These are phyloP conservation scores for Leptinotarsa haldemani DNA, from an alignment of 2,888 invertebrate species.

Conservation along the genomic window DNA sequence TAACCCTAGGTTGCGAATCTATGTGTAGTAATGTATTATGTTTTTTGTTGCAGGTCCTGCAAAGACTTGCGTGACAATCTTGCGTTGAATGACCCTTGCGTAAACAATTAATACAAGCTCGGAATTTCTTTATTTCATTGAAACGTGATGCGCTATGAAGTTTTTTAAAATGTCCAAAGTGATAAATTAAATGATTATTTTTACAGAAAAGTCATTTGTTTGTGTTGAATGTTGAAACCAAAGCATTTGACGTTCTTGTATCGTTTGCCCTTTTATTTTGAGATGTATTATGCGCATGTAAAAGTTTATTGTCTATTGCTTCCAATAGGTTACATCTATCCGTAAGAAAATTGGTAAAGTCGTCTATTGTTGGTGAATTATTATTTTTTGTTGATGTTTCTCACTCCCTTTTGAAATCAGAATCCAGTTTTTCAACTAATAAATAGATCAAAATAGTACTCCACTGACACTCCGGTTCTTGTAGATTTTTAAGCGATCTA, in stretches of 20 bases:
- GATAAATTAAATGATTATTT: too few species aligned
- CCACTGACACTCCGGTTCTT: slow-evolving; percentile 25
- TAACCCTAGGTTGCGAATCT: not conserved
- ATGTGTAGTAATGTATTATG: slow-evolving; percentile 21
- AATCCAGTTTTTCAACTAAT: slow-evolving; percentile 30
- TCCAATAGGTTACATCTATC: slow-evolving; percentile 24
- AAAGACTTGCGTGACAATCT: slow-evolving; percentile 9
- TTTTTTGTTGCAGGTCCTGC: slow-evolving; percentile 27
- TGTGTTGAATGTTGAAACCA: not conserved
- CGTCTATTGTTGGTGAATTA: slow-evolving; percentile 19
- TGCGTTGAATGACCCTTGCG: slow-evolving; percentile 3
- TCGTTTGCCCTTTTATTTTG: not conserved
- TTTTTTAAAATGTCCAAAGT: too few species aligned
- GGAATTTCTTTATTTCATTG: too few species aligned
- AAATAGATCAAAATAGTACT: slow-evolving; percentile 30
- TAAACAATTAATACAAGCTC: slow-evolving; percentile 1
- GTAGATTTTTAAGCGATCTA: slow-evolving; percentile 20
- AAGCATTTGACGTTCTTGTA: slow-evolving; percentile 5
- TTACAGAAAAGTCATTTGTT: too few species aligned
- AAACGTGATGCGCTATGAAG: too few species aligned
- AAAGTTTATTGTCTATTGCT: slow-evolving; percentile 18
- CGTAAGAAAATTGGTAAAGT: slow-evolving; percentile 23
- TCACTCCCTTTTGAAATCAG: slow-evolving; percentile 27
- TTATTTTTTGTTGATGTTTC: slow-evolving; percentile 20
- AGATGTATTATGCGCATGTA: not conserved